Evolutionary conservation across 2,113 vertebrate species (phyloP), one percentile per base, ranked within the genome.

Genomic region (Lepus europaeus): DNA sequence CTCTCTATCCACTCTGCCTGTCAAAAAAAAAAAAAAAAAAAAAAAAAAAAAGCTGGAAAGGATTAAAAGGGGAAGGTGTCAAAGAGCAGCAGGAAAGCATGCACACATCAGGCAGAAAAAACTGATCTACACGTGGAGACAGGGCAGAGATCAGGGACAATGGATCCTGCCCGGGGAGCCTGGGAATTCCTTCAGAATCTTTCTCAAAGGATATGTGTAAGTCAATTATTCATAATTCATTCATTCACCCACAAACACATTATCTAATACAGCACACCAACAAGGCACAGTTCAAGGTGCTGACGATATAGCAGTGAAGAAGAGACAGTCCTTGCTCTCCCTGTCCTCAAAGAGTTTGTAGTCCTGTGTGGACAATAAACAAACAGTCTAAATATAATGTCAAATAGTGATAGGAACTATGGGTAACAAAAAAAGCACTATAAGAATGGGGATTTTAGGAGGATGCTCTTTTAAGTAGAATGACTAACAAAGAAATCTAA

Each of bases 381-480:
- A 86, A 77, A 90, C 1, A 61, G 3, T 68, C 86, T 87, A 53
- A 89, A 86, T 83, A 87, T 70, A 70, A 83, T 82, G 27, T 72
- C 63, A 78, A 36, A 93, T 1, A 95, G 23, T 31, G 64, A 17
- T 68, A 86, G 89, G 22, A 78, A 78, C 29, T 74, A 31, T 22
- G 33, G 56, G 89, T 25, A 33, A 96, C 93, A 96, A 92, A 87
- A 25, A 82, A 88, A 90, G 51, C 63, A 88, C 8, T 72, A 13
- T 64, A 88, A 82, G 19, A 19, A 69, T 83, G 1, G 22, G 33
- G 31, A 69, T 76, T 93, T 79, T 83, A 80, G 76, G n/a, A 92
- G 19, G 61, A 69, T 36, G 25, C 20, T 79, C 1, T 59, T 76
- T 93, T 79, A 79, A 80, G 77, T 23, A 92, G 20, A 53, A 64